Conservation (phyloP, 2,888 invertebrate genomes). For the Parochlus steinenii region DNA sequence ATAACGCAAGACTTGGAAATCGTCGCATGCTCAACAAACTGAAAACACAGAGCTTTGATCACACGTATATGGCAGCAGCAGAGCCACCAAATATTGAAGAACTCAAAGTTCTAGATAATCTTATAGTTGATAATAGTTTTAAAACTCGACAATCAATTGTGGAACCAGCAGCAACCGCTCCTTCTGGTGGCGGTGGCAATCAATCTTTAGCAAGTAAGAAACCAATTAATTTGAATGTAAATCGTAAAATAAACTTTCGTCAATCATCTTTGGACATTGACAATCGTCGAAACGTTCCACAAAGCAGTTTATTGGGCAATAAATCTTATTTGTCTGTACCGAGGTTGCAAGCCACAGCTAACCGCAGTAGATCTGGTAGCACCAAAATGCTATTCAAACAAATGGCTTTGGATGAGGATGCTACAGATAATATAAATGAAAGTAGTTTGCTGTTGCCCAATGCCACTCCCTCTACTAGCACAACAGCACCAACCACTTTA, state of each 20-base stretch:
- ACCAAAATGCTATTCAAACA: conserved; percentile 41
- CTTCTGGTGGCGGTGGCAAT: too few relatives aligned
- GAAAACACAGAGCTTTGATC: conserved; percentile 12
- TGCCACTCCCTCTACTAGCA: conserved; percentile 11
- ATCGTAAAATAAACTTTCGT: conserved; percentile 17
- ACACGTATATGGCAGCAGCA: conserved; percentile 5
- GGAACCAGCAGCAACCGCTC: too few relatives aligned
- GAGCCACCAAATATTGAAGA: conserved; percentile 8
- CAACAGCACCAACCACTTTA: conserved; percentile 5
- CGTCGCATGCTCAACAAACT: conserved; percentile 9
- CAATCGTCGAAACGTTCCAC: conserved; percentile 13
- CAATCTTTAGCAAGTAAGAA: conserved; percentile 12
- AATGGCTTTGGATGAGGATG: conserved; percentile 36
- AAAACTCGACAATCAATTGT: conserved; percentile 12
- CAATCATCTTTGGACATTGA: conserved; percentile 15
- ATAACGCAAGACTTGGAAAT: too few relatives aligned
- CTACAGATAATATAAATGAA: conserved; percentile 32
- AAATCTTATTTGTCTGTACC: conserved; percentile 14
- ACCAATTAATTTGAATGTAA: conserved; percentile 6
- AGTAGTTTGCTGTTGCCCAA: conserved; percentile 32
- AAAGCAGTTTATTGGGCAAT: conserved; percentile 11
- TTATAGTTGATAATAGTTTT: too few relatives aligned
- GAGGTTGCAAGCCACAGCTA: conserved; percentile 27
- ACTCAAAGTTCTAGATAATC: too few relatives aligned
- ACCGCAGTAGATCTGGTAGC: conserved; percentile 30